These are phyloP conservation scores for Vulpes vulpes DNA, from an alignment of 2,113 vertebrate genomes.

Conservation along the genomic window DNA sequence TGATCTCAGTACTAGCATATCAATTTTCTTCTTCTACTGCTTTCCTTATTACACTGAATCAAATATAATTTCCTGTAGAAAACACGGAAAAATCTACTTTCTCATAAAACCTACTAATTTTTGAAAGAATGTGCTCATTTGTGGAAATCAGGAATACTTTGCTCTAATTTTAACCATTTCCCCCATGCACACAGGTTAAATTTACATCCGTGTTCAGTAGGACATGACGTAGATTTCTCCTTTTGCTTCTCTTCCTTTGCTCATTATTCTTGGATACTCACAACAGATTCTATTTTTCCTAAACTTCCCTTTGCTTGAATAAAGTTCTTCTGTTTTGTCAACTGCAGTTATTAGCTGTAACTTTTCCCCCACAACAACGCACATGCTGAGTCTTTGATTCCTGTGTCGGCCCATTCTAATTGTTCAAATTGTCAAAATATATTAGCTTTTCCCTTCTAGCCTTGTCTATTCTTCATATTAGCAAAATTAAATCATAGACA, in stretches of 20 bases:
- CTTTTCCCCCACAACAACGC: background rate
- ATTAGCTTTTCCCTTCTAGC: background rate
- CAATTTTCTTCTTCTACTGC: slow-evolving; percentile 1
- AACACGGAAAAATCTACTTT: background rate
- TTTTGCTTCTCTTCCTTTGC: background rate
- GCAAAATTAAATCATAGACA: background rate
- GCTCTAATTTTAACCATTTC: background rate
- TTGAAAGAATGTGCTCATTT: background rate
- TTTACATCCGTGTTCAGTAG: background rate
- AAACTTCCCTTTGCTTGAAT: background rate
- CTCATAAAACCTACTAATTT: background rate
- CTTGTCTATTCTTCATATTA: background rate
- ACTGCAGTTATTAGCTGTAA: background rate
- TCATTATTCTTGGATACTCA: background rate
- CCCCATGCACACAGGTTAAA: background rate
- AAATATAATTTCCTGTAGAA: background rate
- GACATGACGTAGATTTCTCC: background rate
- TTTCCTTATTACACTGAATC: background rate
- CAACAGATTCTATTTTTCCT: background rate
- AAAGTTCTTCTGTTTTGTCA: background rate
- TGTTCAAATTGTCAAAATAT: background rate
- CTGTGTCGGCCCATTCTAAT: background rate
- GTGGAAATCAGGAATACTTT: background rate
- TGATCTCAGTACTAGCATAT: background rate
- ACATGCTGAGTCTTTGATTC: background rate